Conservation (phyloP, 2,888 invertebrate species). For the Trichopria drosophilae region DNA sequence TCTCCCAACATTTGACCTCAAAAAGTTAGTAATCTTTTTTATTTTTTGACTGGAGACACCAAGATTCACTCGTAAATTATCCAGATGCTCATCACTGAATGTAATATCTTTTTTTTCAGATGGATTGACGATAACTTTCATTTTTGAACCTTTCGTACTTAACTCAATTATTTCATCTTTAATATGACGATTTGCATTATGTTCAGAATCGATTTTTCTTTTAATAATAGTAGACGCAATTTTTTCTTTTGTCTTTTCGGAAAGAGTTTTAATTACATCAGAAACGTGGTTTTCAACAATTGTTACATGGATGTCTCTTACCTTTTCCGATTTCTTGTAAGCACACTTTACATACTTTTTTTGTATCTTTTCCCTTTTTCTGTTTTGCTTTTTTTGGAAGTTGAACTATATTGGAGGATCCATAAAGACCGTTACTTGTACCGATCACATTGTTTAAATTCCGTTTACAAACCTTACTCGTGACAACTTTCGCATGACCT, state of each 20-base stretch:
- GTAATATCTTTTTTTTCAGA: background rate
- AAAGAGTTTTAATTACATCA: background rate
- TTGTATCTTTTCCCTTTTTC: background rate
- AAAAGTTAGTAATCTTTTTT: conserved; percentile 3
- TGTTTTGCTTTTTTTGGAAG: background rate
- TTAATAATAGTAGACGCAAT: conserved; percentile 3
- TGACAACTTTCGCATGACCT: conserved; percentile 4
- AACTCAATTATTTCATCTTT: background rate
- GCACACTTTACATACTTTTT: conserved; percentile 1
- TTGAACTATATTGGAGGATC: background rate
- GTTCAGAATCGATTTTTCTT: conserved; percentile 4
- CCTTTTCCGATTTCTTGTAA: conserved; percentile 2
- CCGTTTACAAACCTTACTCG: background rate
- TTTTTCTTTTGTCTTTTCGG: background rate
- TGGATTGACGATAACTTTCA: background rate
- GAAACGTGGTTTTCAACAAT: background rate
- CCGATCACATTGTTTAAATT: background rate
- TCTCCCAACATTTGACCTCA: background rate
- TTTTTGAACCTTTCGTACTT: conserved; percentile 3
- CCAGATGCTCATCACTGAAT: conserved; percentile 3
- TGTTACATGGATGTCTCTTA: conserved; percentile 1
- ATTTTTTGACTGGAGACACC: background rate
- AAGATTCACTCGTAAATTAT: conserved; percentile 10
- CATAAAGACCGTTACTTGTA: background rate
- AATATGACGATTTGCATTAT: conserved; percentile 1